A percentile compares a stretch with the other conserved stretches of the same genome.
Evolutionary conservation across 2,888 invertebrate species (phyloP).

Genomic region (Dorcus hopei): DNA sequence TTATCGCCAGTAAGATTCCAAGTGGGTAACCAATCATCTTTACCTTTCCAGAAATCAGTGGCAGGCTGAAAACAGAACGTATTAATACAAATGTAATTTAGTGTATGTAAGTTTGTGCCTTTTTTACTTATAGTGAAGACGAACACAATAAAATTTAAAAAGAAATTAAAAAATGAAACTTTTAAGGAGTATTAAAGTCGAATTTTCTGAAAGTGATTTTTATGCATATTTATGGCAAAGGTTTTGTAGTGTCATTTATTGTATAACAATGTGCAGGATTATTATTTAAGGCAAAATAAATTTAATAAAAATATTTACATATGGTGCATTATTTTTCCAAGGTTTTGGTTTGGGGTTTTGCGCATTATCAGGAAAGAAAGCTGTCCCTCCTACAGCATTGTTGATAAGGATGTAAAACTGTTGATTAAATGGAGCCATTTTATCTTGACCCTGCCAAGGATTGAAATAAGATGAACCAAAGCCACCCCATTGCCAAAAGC

Average conservation of each 20-base stretch:
- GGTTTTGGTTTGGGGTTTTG: slow-evolving; percentile 57
- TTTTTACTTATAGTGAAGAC: no score
- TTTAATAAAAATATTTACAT: slow-evolving; percentile 58
- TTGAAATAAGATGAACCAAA: slow-evolving; percentile 53
- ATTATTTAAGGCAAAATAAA: slow-evolving; percentile 25
- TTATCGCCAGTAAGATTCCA: slow-evolving; percentile 55
- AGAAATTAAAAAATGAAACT: no score
- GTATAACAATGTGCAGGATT: no score
- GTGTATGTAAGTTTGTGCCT: no score
- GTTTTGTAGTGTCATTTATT: no score
- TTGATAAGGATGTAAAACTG: slow-evolving; percentile 66
- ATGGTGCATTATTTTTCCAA: slow-evolving; percentile 57
- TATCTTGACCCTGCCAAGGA: slow-evolving; percentile 56
- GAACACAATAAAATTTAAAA: no score
- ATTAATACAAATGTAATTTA: no score
- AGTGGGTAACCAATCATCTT: slow-evolving; percentile 55
- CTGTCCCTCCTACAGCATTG: slow-evolving; percentile 65
- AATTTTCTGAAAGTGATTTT: no score
- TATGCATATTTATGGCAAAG: no score
- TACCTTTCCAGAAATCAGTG: slow-evolving; percentile 63
- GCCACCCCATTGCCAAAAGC: slow-evolving; percentile 65
- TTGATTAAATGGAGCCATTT: slow-evolving; percentile 68
- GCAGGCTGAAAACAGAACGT: slow-evolving; percentile 40
- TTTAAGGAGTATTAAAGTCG: no score
- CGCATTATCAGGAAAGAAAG: slow-evolving; percentile 63